Base-by-base conservation (phyloP, 2,797 vertebrate genomes). In the Selene dorsalis region DNA sequence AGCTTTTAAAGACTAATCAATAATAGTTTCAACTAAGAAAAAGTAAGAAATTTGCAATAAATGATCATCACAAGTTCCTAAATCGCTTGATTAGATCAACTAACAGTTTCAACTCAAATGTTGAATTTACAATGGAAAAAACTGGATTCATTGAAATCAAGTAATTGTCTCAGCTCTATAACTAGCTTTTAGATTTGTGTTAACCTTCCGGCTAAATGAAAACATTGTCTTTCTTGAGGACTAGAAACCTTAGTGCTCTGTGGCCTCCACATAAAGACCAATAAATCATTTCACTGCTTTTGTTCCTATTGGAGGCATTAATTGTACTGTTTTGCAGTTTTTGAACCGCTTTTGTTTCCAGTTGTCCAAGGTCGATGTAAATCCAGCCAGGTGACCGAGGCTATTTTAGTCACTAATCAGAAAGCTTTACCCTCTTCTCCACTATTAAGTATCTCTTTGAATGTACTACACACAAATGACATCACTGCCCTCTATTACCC, bases 401-500 rank as follows among this genome's bases (percentile, higher is more conserved):
- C 50, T 52, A 6, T 13, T 52, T 13, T 6, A 53, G 22, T 11
- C 22, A 17, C 22, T 7, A 43, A 24, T 28, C 11, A 69, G 7
- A 56, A 16, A 65, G 18, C 43, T 32, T 20, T 30, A 8, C 53
- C 26, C 18, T 26, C 7, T 22, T 53, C 8, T 24, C 18, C 57
- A 35, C 58, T 50, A 59, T 55, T 1, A 24, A 24, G 14, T 13
- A 35, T 6, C 18, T 28, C 22, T 59, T 57, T 55, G 28, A 63
- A 12, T 56, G 22, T 57, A 55, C 45, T 32, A 10, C 9, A 57
- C 53, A 64, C 48, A 72, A 38, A 64, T 56, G 1, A 38, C 0
- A 1, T 24, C 30, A 67, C 39, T 48, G 11, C 30, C 11, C 57
- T 74, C 13, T 67, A 22, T 74, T 59, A 50, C 60, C 30, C 57